phyloP scores from a whole-genome alignment of 2,113 vertebrate genomes.

The Zosterops hypoxanthus region DNA sequence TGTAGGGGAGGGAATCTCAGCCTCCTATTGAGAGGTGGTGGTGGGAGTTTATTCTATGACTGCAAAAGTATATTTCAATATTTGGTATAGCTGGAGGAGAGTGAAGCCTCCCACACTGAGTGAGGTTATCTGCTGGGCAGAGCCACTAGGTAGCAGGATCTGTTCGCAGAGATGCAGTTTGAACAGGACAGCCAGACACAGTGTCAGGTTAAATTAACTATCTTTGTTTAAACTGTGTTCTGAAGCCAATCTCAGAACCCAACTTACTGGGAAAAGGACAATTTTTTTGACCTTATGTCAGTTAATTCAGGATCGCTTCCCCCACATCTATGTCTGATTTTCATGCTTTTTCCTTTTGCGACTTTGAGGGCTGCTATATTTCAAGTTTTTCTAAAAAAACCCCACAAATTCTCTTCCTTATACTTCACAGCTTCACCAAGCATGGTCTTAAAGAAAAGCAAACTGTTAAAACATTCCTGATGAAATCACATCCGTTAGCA shows the following conservation, averaged over 20 bases:
- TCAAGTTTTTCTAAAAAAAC: neutral
- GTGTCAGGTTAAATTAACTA: neutral
- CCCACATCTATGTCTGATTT: neutral
- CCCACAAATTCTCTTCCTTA: neutral
- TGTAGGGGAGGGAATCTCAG: neutral
- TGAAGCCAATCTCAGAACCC: neutral
- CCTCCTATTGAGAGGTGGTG: neutral
- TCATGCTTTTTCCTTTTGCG: neutral
- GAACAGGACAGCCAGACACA: neutral
- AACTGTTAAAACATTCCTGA: neutral
- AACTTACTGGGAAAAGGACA: neutral
- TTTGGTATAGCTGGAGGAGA: neutral
- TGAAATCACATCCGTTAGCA: neutral
- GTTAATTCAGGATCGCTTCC: neutral
- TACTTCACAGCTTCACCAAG: neutral
- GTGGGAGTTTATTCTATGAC: neutral
- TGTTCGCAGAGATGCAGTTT: neutral
- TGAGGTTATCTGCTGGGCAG: neutral
- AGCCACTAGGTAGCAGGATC: neutral
- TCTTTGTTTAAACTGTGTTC: neutral
- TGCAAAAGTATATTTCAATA: neutral
- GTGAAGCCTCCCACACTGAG: neutral
- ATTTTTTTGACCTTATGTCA: neutral
- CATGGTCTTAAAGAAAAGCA: neutral
- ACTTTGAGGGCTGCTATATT: neutral